These are phyloP conservation scores for Phymastichus coffea DNA, from an alignment of 1,140 invertebrate species.

Conservation along the genomic window DNA sequence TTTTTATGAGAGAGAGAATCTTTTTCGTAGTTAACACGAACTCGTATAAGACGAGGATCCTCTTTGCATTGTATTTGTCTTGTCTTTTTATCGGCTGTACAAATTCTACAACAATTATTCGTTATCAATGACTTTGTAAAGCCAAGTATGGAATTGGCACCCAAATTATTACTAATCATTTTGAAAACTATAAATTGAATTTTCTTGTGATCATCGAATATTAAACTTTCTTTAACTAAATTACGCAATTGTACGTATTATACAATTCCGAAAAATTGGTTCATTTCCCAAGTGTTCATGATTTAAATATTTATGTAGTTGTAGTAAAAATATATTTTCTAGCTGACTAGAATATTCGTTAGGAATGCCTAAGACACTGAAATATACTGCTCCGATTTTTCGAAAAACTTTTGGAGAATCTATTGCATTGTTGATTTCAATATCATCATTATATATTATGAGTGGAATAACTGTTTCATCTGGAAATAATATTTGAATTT, in stretches of 20 bases:
- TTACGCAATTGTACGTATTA: background rate
- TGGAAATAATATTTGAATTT: background rate
- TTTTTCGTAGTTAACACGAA: conserved; percentile 19
- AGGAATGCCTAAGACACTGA: background rate
- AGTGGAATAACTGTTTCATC: background rate
- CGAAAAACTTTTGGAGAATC: background rate
- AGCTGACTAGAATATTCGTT: background rate
- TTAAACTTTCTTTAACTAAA: background rate
- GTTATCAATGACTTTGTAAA: conserved; percentile 25
- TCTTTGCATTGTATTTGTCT: conserved; percentile 3
- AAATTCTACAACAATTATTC: conserved; percentile 25
- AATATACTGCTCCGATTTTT: background rate
- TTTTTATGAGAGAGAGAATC: conserved; percentile 2
- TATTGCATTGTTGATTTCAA: background rate
- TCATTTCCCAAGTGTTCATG: background rate
- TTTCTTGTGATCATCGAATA: too few relatives aligned
- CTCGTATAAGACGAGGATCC: conserved; percentile 17
- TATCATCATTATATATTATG: background rate
- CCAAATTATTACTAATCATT: background rate
- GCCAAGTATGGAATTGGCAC: conserved; percentile 9
- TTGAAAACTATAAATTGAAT: background rate
- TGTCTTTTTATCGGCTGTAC: conserved; percentile 15
- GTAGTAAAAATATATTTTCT: background rate
- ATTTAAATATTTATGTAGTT: background rate
- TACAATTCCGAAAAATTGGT: background rate